These are phyloP conservation scores for Ctenosaura bakeri DNA, from an alignment of 2,797 vertebrate genomes.

Conservation along the genomic window DNA sequence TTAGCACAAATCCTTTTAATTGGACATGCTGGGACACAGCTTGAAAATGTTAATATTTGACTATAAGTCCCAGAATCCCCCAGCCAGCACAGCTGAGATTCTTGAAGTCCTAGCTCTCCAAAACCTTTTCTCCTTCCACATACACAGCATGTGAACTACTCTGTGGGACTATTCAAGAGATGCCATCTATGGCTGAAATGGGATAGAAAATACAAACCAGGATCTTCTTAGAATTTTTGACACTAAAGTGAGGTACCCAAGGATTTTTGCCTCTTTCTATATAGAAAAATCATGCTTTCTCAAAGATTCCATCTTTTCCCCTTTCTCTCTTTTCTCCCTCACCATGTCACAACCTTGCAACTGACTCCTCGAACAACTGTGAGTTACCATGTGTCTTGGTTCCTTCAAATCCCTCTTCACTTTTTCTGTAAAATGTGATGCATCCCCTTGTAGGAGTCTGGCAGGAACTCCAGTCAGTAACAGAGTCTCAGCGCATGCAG, in stretches of 20 bases:
- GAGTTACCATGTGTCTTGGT: not conserved
- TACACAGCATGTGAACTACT: too few relatives aligned
- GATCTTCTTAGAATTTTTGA: not conserved
- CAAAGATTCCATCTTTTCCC: not conserved
- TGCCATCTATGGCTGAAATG: not conserved
- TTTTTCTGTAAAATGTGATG: not conserved
- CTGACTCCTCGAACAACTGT: not conserved
- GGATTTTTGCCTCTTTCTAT: not conserved
- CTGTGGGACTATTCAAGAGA: not conserved
- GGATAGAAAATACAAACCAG: not conserved
- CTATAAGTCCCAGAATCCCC: too few relatives aligned
- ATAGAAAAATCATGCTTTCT: not conserved
- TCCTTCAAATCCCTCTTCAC: not conserved
- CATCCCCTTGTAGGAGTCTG: too few relatives aligned
- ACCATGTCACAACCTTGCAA: not conserved
- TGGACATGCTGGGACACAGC: not conserved
- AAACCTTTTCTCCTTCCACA: too few relatives aligned
- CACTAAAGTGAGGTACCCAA: not conserved
- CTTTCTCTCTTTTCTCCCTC: not conserved
- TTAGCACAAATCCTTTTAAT: not conserved
- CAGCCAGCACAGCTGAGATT: too few relatives aligned
- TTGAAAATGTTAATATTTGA: too few relatives aligned
- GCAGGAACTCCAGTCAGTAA: not conserved
- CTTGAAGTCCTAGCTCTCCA: too few relatives aligned
- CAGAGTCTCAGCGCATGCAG: too few relatives aligned